Evolutionary conservation across 2,797 vertebrate species (phyloP), one percentile per base, ranked within the genome.

Genomic region (Protonibea diacanthus): DNA sequence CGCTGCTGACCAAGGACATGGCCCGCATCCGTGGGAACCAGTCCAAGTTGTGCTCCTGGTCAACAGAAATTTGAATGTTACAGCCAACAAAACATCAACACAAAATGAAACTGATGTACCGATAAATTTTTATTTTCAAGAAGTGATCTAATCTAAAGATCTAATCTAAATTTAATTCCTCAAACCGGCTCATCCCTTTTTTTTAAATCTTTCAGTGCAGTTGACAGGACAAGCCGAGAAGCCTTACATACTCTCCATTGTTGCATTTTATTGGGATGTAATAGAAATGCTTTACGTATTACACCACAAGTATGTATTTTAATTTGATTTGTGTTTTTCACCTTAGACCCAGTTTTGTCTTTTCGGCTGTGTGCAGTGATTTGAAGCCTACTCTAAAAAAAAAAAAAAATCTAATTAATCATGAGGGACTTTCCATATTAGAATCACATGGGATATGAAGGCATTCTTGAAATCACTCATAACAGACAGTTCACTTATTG

Each of bases 1-100:
- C 98, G 0, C 97, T 99, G 94, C 98, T 99, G 63, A 99, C 98
- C 88, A 99, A 90, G 0, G 98, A 99, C 98, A 99, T 99, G 90
- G 98, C 98, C 11, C 98, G 89, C 98, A 99, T 99, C 7, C 98
- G 93, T 3, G 98, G 98, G 86, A 99, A 99, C 98, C 98, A 99
- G 89, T 99, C 98, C 71, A 99, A 91, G 89, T 99, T 99, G 91
- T 97, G 95, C 14, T 99, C 98, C 98, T 99, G 87, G 47, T 68
- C 17, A 88, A 91, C 8, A 85, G 10, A 76, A 15, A 78, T 0
- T 10, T 4, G n/a, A 44, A 49, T 12, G 23, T 87, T 66, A 78
- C 5, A 44, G 42, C 48, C 25, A 27, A 17, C 25, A 23, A 14
- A 21, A 5, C 0, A 60, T 20, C 14, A 1, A 27, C 52, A 25